Percentiles rank a stretch among this genome's conserved stretches.
These are phyloP conservation scores for Papilio protenor DNA, from an alignment of 2,888 invertebrate species.

Conservation along the genomic window DNA sequence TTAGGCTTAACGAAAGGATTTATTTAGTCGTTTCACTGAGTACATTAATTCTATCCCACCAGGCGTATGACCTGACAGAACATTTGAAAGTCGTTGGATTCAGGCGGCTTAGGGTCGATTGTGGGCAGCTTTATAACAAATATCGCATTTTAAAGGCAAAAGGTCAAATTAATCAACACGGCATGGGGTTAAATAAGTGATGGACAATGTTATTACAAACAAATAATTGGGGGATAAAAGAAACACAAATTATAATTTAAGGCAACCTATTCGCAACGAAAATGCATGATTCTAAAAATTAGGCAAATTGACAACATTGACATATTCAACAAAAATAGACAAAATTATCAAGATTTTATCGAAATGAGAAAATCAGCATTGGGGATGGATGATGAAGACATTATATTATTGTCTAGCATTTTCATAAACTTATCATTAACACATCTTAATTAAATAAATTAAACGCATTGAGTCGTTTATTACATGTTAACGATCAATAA, in stretches of 20 bases:
- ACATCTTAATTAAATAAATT: background rate
- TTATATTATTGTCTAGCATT: background rate
- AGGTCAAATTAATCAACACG: background rate
- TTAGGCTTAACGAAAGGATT: background rate
- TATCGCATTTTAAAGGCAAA: conserved; percentile 1
- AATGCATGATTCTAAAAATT: background rate
- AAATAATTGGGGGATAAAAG: background rate
- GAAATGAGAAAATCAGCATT: background rate
- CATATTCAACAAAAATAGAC: background rate
- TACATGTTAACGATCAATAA: conserved; percentile 25
- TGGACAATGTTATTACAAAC: background rate
- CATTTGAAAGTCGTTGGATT: conserved; percentile 13
- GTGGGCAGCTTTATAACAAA: background rate
- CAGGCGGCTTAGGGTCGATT: background rate
- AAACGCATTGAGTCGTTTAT: background rate
- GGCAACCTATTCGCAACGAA: background rate
- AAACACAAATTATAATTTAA: background rate
- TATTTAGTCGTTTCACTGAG: background rate
- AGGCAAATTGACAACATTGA: background rate
- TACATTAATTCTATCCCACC: background rate
- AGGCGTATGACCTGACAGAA: conserved; percentile 3
- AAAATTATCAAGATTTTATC: background rate
- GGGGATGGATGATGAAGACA: no score
- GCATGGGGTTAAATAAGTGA: background rate
- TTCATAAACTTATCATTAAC: background rate